Percentiles rank a stretch among this genome's conserved stretches.
Evolutionary conservation across 2,888 invertebrate genomes (phyloP).

Genomic region (Lasioglossum pauxillum): DNA sequence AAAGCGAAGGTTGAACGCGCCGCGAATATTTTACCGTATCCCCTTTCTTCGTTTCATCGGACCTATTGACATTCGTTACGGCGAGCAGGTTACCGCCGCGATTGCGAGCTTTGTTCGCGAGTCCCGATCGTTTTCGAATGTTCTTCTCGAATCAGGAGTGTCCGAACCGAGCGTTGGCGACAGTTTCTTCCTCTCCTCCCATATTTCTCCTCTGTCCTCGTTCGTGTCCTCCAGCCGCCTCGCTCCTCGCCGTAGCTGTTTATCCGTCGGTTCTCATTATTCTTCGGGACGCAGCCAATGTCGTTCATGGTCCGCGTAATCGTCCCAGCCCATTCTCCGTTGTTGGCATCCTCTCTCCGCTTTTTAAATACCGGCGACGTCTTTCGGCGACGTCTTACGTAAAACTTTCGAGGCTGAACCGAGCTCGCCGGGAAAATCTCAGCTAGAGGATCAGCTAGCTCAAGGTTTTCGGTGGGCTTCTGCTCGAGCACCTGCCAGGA

Average conservation of each 20-base stretch:
- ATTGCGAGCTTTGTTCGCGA: not conserved
- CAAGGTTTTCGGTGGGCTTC: not conserved
- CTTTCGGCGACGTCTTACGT: slow-evolving; percentile 19
- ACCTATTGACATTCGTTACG: slow-evolving; percentile 43
- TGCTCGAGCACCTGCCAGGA: not conserved
- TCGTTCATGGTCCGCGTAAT: slow-evolving; percentile 27
- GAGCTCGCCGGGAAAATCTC: not conserved
- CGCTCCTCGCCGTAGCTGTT: slow-evolving; percentile 1
- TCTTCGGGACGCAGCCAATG: slow-evolving; percentile 35
- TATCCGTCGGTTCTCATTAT: slow-evolving; percentile 46
- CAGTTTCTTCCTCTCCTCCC: not conserved
- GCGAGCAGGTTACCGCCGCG: not conserved
- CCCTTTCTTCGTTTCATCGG: slow-evolving; percentile 12
- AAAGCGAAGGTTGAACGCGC: slow-evolving; percentile 22
- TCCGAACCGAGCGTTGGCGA: slow-evolving; percentile 2
- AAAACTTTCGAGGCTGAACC: slow-evolving; percentile 17
- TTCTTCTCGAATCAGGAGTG: not conserved
- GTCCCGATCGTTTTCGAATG: not conserved
- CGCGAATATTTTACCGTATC: slow-evolving; percentile 21
- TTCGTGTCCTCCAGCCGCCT: not conserved
- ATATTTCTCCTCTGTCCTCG: not conserved
- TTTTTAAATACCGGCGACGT: slow-evolving; percentile 45
- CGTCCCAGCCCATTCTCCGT: slow-evolving; percentile 18
- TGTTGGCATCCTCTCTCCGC: slow-evolving; percentile 30
- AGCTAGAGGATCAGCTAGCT: not conserved